Conservation (phyloP, 2,888 invertebrate genomes). For the Hirtodrosophila histrioides region DNA sequence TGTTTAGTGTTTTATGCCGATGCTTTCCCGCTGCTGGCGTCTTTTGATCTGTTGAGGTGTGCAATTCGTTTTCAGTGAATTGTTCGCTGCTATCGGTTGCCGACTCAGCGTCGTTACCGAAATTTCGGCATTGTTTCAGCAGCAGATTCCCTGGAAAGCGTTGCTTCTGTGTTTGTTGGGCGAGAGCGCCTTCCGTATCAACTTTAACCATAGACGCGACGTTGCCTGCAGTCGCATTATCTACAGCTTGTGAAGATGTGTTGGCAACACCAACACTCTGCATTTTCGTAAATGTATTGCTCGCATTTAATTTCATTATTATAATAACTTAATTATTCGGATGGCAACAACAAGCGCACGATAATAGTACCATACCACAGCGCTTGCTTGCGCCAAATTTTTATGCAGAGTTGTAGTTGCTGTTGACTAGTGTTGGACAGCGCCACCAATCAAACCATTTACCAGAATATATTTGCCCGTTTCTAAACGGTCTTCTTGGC, state of each 20-base stretch:
- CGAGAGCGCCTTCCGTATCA: slow-evolving; percentile 1
- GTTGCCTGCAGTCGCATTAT: slow-evolving; percentile 34
- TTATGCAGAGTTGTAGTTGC: slow-evolving; percentile 38
- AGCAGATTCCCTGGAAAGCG: slow-evolving; percentile 17
- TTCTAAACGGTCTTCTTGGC: too few relatives aligned
- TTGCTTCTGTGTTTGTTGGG: slow-evolving; percentile 15
- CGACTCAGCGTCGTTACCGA: slow-evolving; percentile 24
- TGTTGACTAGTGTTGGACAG: too few relatives aligned
- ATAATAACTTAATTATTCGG: slow-evolving; percentile 28
- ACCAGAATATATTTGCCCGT: too few relatives aligned
- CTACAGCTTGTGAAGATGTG: neutral
- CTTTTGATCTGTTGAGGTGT: slow-evolving; percentile 4
- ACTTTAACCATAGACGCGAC: slow-evolving; percentile 3
- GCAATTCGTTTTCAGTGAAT: slow-evolving; percentile 35
- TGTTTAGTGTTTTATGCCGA: neutral
- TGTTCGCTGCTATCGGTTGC: slow-evolving; percentile 40
- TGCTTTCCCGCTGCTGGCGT: slow-evolving; percentile 20
- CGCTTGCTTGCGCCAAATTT: slow-evolving; percentile 58
- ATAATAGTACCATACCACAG: slow-evolving; percentile 27
- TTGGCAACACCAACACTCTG: slow-evolving; percentile 12
- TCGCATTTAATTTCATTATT: slow-evolving; percentile 55
- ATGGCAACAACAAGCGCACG: slow-evolving; percentile 21
- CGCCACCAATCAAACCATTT: too few relatives aligned
- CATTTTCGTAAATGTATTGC: slow-evolving; percentile 25
- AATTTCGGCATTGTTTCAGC: slow-evolving; percentile 14